Conservation (phyloP, 1,140 invertebrate genomes). For the Agrypnia vestita region DNA sequence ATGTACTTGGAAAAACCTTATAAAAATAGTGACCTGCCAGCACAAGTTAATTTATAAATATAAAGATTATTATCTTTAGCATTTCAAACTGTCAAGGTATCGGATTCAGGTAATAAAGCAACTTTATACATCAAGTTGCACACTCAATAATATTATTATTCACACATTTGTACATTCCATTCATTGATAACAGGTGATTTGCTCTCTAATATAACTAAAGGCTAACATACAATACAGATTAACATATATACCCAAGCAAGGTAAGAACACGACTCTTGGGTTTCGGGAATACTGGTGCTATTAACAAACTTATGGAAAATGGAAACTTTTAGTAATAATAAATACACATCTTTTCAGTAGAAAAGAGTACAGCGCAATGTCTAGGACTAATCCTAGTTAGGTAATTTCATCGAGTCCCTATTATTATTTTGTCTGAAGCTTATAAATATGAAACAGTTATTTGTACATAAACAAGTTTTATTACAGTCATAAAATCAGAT, state of each 20-base stretch:
- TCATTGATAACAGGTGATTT: constrained; percentile 47
- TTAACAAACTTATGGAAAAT: constrained; percentile 2
- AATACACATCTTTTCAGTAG: not conserved
- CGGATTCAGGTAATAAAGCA: constrained; percentile 11
- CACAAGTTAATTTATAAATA: constrained; percentile 11
- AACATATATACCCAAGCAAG: not conserved
- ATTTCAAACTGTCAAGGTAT: constrained; percentile 18
- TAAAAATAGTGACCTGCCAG: not conserved
- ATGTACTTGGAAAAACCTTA: not conserved
- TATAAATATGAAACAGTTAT: too few relatives aligned
- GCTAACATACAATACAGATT: constrained; percentile 28
- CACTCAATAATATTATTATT: constrained; percentile 18
- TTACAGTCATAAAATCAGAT: too few relatives aligned
- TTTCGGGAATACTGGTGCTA: not conserved
- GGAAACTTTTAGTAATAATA: not conserved
- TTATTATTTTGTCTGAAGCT: too few relatives aligned
- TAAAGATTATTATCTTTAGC: not conserved
- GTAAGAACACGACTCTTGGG: not conserved
- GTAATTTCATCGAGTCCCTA: too few relatives aligned
- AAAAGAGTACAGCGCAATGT: too few relatives aligned
- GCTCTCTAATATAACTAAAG: constrained; percentile 43
- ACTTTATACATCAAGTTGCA: constrained; percentile 1
- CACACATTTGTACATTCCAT: constrained; percentile 39
- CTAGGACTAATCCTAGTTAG: too few relatives aligned
- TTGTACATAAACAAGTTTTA: too few relatives aligned